Evolutionary conservation across 2,888 invertebrate genomes (phyloP), one percentile per base, ranked within the genome.

Genomic region (Ceratothoa steindachneri): DNA sequence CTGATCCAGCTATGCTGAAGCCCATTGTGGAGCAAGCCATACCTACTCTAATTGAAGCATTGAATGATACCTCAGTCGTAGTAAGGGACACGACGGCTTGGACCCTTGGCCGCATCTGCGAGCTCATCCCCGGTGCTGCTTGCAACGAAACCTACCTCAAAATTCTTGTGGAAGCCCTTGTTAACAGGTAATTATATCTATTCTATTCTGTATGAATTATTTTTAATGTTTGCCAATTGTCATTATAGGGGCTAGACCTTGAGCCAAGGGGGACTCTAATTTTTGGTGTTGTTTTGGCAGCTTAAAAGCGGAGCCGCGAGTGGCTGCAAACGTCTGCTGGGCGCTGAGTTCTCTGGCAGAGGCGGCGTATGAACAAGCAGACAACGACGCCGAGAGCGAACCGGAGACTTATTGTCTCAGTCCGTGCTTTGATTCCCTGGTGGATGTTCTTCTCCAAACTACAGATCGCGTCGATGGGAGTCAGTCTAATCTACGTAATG

Each of bases 291-390:
- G 82, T 88, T 85, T 1, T 83, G 84, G 81, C 96, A 96, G 0
- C 86, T 99, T 24, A 29, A 19, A 70, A 82, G 92, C 95, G 1
- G 98, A 98, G 83, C 94, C 98, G 3, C 87, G 98, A 30, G 99
- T 99, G 0, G 98, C 99, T 0, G 92, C 96, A 9, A 99, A 99
- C 85, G 96, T 98, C 12, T 99, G 99, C 84, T 99, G 99, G 99
- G 98, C 99, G 0, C 94, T 99, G 82, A 95, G 95, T 28, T 95
- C 96, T 30, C 87, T 99, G 66, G 96, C 97, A 0, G 97, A 97
- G 84, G 97, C 98, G 1, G 96, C 97, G 0, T 98, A 95, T 83
- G 97, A 99, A 73, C 82, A 82, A 24, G 91, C 93, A 0, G 93
- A 92, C 0, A 86, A 85, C 69, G 83, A 83, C 28, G 81, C 82